These are phyloP conservation scores for Drosophila kepulauana DNA, from an alignment of 1,140 invertebrate genomes.

Conservation along the genomic window DNA sequence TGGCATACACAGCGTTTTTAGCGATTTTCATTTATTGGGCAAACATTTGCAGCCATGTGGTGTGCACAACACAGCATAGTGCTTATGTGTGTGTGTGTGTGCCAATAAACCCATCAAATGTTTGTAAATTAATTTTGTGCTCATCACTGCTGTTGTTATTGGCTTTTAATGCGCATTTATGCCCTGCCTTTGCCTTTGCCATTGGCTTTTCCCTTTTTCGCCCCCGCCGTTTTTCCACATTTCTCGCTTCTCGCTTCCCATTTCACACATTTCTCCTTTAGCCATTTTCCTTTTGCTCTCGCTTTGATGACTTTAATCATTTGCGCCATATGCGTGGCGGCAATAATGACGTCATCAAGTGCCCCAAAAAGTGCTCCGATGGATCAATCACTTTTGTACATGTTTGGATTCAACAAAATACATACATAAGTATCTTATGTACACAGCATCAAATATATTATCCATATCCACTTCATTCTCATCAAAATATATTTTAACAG, in stretches of 20 bases:
- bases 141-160: constrained; percentile 81
- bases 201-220: constrained; percentile 21
- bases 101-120: constrained; percentile 77
- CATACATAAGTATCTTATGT: background rate
- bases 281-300: constrained; percentile 4
- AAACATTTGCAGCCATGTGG: constrained; percentile 70
- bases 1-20: constrained; percentile 38
- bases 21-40: constrained; percentile 64
- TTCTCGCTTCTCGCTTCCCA: no score
- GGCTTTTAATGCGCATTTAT: constrained; percentile 72
- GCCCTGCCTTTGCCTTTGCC: constrained; percentile 23
- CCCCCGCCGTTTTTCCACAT: background rate
- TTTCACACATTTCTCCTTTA: no score
- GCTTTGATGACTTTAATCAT: constrained; percentile 55
- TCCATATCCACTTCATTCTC: no score
- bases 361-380: constrained; percentile 8
- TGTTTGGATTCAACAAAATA: constrained; percentile 11
- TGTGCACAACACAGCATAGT: constrained; percentile 20
- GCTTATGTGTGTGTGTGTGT: constrained; percentile 35
- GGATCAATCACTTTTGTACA: constrained; percentile 20
- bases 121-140: constrained; percentile 80
- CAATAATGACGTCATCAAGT: constrained; percentile 61
- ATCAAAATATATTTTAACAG: no score
- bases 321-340: constrained; percentile 63
- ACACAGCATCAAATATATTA: background rate